Evolutionary conservation across 2,797 vertebrate genomes (phyloP), one percentile per base, ranked within the genome.

Genomic region (Hirundo rustica): DNA sequence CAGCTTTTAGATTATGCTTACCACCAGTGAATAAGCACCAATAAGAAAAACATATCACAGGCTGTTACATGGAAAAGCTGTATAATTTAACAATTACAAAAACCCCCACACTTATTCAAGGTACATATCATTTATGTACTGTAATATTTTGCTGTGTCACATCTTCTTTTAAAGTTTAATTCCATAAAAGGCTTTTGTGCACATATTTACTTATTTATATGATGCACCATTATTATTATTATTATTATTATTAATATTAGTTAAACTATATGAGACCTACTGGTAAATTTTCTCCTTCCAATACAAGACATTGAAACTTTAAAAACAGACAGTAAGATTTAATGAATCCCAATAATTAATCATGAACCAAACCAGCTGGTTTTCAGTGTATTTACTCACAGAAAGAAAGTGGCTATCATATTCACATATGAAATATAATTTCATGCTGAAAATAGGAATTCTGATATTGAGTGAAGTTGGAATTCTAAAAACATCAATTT

Each of bases 381-480:
- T 73, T 62, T 79, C 66, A 44, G 16, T 34, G 6, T 62, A 57
- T 26, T 13, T 32, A 45, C 44, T 40, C 5, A 71, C 5, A 5
- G 25, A 5, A 32, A 72, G 53, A 48, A 42, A 26, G 2, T 9
- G 54, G 23, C 18, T 72, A 32, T 53, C 57, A 54, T n/a, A 44
- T 72, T 82, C 44, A 78, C 44, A 71, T n/a, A 51, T 26, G 7
- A 85, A 83, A 67, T 54, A 79, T 2, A n/a, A 61, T 73, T 91
- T 72, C 29, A 30, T 66, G 38, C 16, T 79, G 54, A 83, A 96
- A 82, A 82, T 38, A 60, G 22, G 58, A 83, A 88, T 80, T 66
- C 36, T 51, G 22, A 75, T 61, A 70, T 10, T 44, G 18, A n/a
- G 6, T 29, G 29, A 86, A 40, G 20, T 10, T 42, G 16, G 21